These are phyloP conservation scores for Aethes cnicana DNA, from an alignment of 2,888 invertebrate species.

Conservation along the genomic window DNA sequence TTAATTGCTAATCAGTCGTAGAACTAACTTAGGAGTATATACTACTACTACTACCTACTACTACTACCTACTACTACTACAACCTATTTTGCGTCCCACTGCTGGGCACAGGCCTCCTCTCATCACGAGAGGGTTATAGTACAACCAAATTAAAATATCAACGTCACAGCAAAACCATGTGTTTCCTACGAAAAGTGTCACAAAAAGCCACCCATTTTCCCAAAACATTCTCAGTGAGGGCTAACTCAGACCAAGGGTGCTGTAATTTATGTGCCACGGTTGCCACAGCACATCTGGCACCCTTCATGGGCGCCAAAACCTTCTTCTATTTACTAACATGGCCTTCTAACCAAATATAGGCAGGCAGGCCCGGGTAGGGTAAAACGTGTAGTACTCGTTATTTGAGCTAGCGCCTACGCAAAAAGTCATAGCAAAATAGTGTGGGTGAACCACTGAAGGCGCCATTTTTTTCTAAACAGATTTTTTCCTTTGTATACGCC, in stretches of 20 bases:
- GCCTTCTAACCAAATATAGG: constrained; percentile 21
- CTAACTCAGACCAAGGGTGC: constrained; percentile 57
- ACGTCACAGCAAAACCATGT: no score
- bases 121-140: no score
- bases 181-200: not conserved
- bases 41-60: no score
- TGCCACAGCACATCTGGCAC: constrained; percentile 59
- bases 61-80: no score
- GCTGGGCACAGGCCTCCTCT: no score
- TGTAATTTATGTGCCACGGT: constrained; percentile 63
- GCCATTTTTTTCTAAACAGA: not conserved
- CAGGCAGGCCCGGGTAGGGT: not conserved
- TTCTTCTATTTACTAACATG: constrained; percentile 20
- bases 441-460: not conserved
- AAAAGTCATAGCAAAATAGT: constrained; percentile 18
- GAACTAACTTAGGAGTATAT: no score
- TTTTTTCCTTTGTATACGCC: no score
- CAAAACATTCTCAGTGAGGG: constrained; percentile 49
- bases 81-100: no score
- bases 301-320: constrained; percentile 44
- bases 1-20: no score
- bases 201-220: constrained; percentile 29
- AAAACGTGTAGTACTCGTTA: not conserved
- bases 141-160: no score
- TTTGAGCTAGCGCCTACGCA: constrained; percentile 11